phyloP scores from a whole-genome alignment of 2,113 vertebrate genomes.

The mouse (Mus musculus) region DNA sequence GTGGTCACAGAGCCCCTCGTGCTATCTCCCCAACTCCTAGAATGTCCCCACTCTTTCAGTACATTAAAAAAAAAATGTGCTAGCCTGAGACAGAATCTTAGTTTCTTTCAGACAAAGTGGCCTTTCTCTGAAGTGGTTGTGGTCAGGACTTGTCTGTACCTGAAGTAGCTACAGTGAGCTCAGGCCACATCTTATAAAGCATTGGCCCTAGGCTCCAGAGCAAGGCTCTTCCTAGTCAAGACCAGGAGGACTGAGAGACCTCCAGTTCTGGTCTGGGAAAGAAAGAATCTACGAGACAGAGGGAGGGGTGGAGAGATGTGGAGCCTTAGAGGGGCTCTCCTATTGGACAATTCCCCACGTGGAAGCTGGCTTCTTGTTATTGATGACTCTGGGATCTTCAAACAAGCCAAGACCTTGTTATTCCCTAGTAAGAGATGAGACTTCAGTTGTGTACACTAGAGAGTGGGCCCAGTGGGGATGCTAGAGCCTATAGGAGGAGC shows the following conservation, averaged over 20 bases:
- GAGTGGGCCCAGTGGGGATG: accelerated
- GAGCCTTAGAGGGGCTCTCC: too few relatives aligned
- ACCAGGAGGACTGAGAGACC: not conserved
- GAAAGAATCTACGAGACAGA: not conserved
- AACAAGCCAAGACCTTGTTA: not conserved
- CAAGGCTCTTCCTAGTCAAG: not conserved
- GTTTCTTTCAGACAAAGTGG: slow-evolving; percentile 4
- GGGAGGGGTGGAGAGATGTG: too few relatives aligned
- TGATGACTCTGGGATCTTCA: not conserved
- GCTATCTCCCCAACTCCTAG: not conserved
- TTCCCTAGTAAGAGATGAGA: not conserved
- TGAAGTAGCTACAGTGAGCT: not conserved
- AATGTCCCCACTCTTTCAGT: too few relatives aligned
- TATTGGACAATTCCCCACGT: accelerated
- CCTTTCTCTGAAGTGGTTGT: slow-evolving; percentile 54
- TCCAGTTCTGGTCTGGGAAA: not conserved
- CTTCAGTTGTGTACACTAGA: not conserved
- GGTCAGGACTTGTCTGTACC: slow-evolving; percentile 51
- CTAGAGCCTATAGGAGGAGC: not conserved
- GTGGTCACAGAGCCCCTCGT: accelerated
- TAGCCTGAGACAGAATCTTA: not conserved
- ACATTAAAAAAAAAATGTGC: not conserved
- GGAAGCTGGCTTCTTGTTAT: not conserved
- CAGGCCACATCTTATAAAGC: slow-evolving; percentile 52
- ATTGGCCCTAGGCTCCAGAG: not conserved